A percentile compares a stretch with the other conserved stretches of the same genome.
phyloP scores from a whole-genome alignment of 2,113 vertebrate species.

The Oryctolagus cuniculus region DNA sequence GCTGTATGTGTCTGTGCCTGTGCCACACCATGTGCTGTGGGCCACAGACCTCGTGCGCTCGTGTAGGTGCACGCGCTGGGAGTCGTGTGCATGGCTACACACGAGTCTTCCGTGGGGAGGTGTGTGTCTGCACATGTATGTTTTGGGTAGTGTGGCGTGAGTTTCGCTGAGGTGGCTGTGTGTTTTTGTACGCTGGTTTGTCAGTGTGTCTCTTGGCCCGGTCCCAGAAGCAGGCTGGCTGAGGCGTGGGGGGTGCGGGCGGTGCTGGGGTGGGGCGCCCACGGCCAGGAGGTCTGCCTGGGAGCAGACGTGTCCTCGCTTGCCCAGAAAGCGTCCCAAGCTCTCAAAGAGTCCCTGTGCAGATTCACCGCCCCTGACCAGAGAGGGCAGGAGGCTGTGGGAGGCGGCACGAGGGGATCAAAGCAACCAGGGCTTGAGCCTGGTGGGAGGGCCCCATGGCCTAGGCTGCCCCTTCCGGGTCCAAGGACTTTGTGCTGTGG shows the following conservation, averaged over 20 bases:
- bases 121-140: not conserved
- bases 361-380: not conserved
- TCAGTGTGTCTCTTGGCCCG: slow-evolving; percentile 52
- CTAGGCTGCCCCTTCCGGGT: not conserved
- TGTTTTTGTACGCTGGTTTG: slow-evolving; percentile 58
- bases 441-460: not conserved
- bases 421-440: not conserved
- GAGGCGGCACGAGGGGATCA: not conserved
- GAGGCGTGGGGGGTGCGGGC: not conserved
- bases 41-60: not conserved
- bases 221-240: not conserved
- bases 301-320: not conserved
- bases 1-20: not conserved
- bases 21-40: not conserved
- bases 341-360: slow-evolving; percentile 39
- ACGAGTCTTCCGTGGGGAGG: not conserved
- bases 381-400: not conserved
- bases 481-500: not conserved
- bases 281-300: slow-evolving; percentile 12
- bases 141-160: slow-evolving; percentile 2
- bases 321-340: not conserved
- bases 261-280: not conserved
- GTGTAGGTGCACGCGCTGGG: not conserved
- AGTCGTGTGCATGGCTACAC: not conserved
- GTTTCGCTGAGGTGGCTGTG: not conserved